phyloP scores from a whole-genome alignment of 2,113 vertebrate genomes.

The Acanthisitta chloris region DNA sequence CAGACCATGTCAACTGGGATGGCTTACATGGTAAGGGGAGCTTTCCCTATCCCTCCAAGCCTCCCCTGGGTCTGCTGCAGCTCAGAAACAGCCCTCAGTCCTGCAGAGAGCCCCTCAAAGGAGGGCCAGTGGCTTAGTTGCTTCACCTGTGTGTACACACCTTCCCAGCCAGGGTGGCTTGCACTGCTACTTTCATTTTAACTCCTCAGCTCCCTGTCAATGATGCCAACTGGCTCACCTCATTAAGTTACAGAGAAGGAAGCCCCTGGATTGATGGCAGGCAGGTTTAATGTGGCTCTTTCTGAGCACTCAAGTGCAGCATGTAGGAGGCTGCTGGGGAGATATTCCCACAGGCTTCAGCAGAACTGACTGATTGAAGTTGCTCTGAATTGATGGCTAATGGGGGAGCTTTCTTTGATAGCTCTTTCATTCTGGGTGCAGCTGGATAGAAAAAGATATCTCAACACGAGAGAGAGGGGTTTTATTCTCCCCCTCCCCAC shows the following conservation, averaged over 20 bases:
- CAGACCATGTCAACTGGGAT: neutral
- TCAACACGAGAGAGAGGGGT: neutral
- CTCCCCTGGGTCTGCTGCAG: neutral
- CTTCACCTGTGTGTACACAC: neutral
- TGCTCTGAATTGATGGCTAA: constrained; percentile 67
- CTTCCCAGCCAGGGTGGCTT: neutral
- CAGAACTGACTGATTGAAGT: constrained; percentile 71
- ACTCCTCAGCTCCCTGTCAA: constrained; percentile 63
- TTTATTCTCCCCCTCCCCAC: neutral
- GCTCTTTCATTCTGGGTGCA: constrained; percentile 63
- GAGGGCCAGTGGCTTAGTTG: neutral
- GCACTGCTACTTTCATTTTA: neutral
- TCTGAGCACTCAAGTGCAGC: constrained; percentile 62
- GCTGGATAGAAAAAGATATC: constrained; percentile 43
- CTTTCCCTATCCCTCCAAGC: neutral
- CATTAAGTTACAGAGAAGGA: constrained; percentile 67
- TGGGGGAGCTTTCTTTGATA: constrained; percentile 58
- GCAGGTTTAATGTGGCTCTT: constrained; percentile 65
- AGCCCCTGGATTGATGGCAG: constrained; percentile 61
- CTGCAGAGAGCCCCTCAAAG: neutral
- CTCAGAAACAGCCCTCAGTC: neutral
- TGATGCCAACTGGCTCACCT: constrained; percentile 45
- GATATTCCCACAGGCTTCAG: constrained; percentile 60
- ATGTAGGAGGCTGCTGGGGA: constrained; percentile 66
- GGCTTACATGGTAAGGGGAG: neutral